Percentiles rank a stretch among this genome's conserved stretches.
phyloP scores from a whole-genome alignment of 64 coral and sea anemone species.

The Dendrophyllia cribrosa region DNA sequence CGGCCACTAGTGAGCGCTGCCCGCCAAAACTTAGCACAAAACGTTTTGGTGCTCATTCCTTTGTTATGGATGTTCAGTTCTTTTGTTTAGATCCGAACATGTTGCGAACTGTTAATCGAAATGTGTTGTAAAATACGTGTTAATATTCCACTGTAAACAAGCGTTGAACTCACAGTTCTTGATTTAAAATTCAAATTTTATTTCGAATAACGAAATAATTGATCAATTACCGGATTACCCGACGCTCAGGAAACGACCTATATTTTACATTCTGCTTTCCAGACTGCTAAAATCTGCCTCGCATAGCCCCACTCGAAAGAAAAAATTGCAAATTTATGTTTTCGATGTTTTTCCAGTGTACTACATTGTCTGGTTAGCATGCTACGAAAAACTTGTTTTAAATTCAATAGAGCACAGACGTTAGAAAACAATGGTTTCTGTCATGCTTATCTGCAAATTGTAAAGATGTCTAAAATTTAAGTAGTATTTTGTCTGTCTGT shows the following conservation, averaged over 20 bases:
- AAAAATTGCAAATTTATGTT: too few species aligned
- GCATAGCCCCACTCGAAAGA: too few species aligned
- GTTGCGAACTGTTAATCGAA: neutral
- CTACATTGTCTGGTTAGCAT: too few species aligned
- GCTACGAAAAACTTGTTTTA: too few species aligned
- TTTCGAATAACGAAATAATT: slow-evolving; percentile 10
- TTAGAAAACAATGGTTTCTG: too few species aligned
- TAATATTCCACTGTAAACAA: neutral
- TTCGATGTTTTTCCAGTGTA: too few species aligned
- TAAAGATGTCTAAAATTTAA: too few species aligned
- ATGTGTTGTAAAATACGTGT: neutral
- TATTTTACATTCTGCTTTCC: neutral
- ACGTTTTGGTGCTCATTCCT: neutral
- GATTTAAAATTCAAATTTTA: slow-evolving; percentile 55
- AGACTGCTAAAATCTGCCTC: neutral
- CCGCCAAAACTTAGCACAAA: neutral
- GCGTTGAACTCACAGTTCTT: neutral
- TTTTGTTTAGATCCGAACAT: neutral
- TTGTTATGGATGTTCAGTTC: neutral
- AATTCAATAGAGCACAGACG: too few species aligned
- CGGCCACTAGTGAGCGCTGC: too few species aligned
- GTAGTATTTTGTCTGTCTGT: too few species aligned
- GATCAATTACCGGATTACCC: neutral
- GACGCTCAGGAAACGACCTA: neutral
- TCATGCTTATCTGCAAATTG: too few species aligned